Percentiles rank a stretch among this genome's conserved stretches.
Conservation (phyloP, 2,888 invertebrate species). For the Meghimatium bilineatum region DNA sequence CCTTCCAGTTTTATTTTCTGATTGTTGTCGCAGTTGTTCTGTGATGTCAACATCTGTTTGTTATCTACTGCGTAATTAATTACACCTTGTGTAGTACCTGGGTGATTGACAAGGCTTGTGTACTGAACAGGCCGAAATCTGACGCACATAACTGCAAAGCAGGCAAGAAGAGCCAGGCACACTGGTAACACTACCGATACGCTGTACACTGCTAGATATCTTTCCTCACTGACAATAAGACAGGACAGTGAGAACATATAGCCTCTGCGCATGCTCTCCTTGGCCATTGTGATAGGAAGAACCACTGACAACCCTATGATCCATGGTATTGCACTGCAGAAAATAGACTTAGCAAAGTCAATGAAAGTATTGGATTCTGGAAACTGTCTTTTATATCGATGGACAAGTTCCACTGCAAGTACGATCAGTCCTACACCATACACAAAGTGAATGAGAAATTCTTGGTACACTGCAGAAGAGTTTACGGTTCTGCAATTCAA, state of each 20-base stretch:
- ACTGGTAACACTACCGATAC: neutral
- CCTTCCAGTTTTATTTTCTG: neutral
- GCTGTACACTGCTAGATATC: neutral
- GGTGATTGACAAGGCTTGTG: neutral
- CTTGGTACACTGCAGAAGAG: neutral
- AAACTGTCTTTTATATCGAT: neutral
- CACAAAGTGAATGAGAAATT: neutral
- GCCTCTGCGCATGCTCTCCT: neutral
- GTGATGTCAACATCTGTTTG: neutral
- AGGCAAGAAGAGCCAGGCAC: neutral
- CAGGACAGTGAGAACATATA: too few relatives aligned
- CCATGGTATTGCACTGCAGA: neutral
- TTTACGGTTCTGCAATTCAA: neutral
- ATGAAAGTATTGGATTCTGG: neutral
- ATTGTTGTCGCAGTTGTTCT: neutral
- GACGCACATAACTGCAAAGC: neutral
- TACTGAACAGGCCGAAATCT: neutral
- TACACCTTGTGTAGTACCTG: neutral
- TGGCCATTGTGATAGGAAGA: neutral
- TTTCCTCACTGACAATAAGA: too few relatives aligned
- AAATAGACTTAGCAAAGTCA: neutral
- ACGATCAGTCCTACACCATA: neutral
- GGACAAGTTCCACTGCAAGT: neutral
- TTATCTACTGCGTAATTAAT: too few relatives aligned
- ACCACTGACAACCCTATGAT: neutral